A percentile compares a stretch with the other conserved stretches of the same genome.
Evolutionary conservation across 2,888 invertebrate species (phyloP).

Genomic region (Tiliacea citrago): DNA sequence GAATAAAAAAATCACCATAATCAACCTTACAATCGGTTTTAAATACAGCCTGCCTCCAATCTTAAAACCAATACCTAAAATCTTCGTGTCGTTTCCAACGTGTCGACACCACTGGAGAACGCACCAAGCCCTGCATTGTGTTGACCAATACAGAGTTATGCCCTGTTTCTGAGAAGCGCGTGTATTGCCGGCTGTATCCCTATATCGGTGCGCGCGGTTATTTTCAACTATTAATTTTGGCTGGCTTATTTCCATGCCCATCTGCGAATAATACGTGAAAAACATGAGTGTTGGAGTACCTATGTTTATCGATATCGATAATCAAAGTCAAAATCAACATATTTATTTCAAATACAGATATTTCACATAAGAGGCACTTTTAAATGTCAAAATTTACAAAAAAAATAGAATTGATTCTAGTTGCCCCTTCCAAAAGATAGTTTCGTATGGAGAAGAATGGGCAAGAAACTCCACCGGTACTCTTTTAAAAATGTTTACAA

Average conservation of each 20-base stretch:
- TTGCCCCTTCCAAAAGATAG: no score
- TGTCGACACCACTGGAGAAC: slow-evolving; percentile 56
- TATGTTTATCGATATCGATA: slow-evolving; percentile 2
- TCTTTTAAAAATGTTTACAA: no score
- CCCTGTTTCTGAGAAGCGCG: slow-evolving; percentile 44
- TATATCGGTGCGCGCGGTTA: slow-evolving; percentile 46
- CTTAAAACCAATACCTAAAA: neutral
- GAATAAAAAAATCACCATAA: no score
- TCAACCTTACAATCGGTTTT: no score
- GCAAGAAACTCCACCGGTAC: no score
- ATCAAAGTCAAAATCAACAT: no score
- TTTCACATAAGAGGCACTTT: no score
- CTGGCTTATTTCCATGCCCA: slow-evolving; percentile 60
- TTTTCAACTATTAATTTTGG: slow-evolving; percentile 63
- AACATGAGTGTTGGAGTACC: slow-evolving; percentile 33
- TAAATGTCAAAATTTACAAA: no score
- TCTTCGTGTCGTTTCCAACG: neutral
- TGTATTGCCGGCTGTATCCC: slow-evolving; percentile 43
- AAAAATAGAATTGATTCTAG: no score
- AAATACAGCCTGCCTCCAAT: no score
- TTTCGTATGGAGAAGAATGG: no score
- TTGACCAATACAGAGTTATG: slow-evolving; percentile 50
- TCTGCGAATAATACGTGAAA: slow-evolving; percentile 51
- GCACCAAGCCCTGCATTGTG: slow-evolving; percentile 48
- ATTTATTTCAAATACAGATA: no score